phyloP scores from a whole-genome alignment of 2,113 vertebrate genomes.

The Progne subis region DNA sequence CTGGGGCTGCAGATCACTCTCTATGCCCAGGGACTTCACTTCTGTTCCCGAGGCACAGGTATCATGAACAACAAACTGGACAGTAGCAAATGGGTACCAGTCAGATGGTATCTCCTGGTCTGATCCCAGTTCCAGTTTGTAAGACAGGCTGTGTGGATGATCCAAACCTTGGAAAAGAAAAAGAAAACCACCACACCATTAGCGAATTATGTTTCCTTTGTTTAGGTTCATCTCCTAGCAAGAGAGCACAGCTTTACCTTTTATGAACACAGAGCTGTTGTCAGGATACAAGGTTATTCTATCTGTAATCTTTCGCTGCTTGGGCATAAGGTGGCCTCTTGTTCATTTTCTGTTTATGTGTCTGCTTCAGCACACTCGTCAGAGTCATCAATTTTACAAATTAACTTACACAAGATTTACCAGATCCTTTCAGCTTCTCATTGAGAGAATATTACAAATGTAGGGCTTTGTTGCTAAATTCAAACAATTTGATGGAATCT shows the following conservation, averaged over 20 bases:
- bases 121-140: conserved; percentile 93
- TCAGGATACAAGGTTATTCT: background rate
- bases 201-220: background rate
- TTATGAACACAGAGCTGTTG: background rate
- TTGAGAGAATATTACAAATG: background rate
- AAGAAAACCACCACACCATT: background rate
- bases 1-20: conserved; percentile 91
- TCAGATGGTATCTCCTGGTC: conserved; percentile 93
- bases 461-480: background rate
- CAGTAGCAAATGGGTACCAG: conserved; percentile 90
- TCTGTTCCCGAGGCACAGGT: conserved; percentile 83
- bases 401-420: background rate
- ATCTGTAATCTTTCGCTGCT: background rate
- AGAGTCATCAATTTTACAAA: background rate
- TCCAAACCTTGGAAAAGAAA: conserved; percentile 79
- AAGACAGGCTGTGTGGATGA: conserved; percentile 92
- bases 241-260: background rate
- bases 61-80: conserved; percentile 86
- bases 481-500: background rate
- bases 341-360: background rate
- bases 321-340: background rate
- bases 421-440: background rate
- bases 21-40: conserved; percentile 87
- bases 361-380: background rate
- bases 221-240: background rate